Base-by-base conservation (phyloP, 2,113 vertebrate genomes). In the Martes martes region DNA sequence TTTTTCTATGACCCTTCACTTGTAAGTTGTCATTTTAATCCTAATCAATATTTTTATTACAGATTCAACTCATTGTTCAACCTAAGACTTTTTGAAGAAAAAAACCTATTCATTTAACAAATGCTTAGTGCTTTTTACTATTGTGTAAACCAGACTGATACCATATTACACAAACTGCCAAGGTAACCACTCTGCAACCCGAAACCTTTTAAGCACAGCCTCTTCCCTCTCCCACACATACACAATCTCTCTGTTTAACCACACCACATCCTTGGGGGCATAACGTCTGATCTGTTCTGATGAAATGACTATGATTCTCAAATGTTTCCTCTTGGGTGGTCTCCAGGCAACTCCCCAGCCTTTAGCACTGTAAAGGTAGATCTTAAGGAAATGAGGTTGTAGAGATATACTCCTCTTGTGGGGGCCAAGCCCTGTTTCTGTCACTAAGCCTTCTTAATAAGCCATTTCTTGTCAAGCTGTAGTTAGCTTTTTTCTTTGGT, bases 21-120 rank as follows among this genome's bases (percentile, higher is more conserved):
- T 93, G 9, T 82, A 96, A 81, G 1, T 24, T 93, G 42, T 24
- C 2, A 67, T 67, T 94, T 97, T 89, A 0, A 57, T 96, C 36
- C 14, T 74, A 91, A 59, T 39, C 94, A 93, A 28, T 85, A 69
- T 85, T 80, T 97, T 97, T 91, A 85, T 39, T 84, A 90, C 8
- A 67, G 31, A 65, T 86, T 93, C 31, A 94, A 57, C 19, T 23
- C 21, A 73, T 42, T 97, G 31, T 6, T 95, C 52, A 78, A 88
- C 11, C 31, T 92, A 83, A 76, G 18, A 83, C 26, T 21, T 88
- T 57, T 78, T 86, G 31, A 5, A 93, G 9, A 85, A 91, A 84
- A 84, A 82, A 90, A 87, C 6, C 47, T 14, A 84, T 71, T 84
- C 26, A 79, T 36, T 93, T 95, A 55, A 76, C 1, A 91, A 86